These are phyloP conservation scores for human DNA, from an alignment of 2,113 vertebrate species.

Conservation along the genomic window DNA sequence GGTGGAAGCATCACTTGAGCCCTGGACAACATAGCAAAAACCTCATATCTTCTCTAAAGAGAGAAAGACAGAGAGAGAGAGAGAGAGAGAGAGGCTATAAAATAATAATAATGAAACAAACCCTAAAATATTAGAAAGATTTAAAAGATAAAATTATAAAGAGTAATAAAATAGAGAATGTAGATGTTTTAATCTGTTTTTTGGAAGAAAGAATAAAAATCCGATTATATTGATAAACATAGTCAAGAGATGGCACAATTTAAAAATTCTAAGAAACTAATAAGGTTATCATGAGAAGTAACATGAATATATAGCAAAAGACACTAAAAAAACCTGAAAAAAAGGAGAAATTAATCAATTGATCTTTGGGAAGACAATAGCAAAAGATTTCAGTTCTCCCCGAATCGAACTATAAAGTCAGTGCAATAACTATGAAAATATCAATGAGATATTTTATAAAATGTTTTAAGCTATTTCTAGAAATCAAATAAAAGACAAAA, in stretches of 20 bases:
- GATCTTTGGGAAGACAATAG: neutral
- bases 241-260: neutral
- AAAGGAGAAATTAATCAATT: neutral
- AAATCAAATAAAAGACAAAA: neutral
- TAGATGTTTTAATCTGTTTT: neutral
- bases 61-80: neutral
- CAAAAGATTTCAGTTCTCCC: neutral
- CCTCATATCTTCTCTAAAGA: neutral
- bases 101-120: neutral
- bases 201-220: neutral
- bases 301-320: neutral
- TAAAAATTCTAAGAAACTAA: neutral
- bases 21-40: neutral
- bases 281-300: neutral
- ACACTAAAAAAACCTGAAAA: neutral
- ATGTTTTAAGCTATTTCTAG: neutral
- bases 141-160: neutral
- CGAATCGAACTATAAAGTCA: neutral
- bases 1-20: neutral
- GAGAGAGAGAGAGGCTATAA: neutral
- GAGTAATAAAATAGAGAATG: neutral
- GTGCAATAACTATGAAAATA: neutral
- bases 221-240: neutral
- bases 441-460: neutral
- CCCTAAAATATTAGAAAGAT: neutral